A percentile compares a stretch with the other conserved stretches of the same genome.
These are phyloP conservation scores for Psilopogon haemacephalus DNA, from an alignment of 2,113 vertebrate species.

Conservation along the genomic window DNA sequence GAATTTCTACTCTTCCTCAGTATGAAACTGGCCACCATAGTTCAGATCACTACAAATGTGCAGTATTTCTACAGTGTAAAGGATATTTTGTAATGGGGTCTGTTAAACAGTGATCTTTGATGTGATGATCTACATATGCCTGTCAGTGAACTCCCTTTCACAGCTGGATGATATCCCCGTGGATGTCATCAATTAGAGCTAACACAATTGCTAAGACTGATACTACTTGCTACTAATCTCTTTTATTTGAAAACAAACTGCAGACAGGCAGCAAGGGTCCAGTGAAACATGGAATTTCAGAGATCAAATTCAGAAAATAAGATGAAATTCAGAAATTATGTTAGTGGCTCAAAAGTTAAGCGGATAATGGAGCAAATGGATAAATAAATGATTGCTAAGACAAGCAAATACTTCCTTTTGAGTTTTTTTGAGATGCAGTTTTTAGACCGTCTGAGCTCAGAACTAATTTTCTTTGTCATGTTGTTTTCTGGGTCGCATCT, in stretches of 20 bases:
- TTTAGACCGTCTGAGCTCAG: background rate
- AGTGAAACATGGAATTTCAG: background rate
- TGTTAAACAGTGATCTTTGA: background rate
- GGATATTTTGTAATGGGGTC: background rate
- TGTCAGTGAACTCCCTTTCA: background rate
- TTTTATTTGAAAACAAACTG: background rate
- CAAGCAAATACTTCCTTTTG: background rate
- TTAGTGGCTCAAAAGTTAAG: background rate
- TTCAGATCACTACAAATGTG: background rate
- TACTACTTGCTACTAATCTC: background rate
- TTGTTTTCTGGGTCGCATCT: constrained; percentile 4
- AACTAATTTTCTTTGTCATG: background rate
- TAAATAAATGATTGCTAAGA: too few species aligned
- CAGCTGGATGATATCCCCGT: background rate
- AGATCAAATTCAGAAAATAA: background rate
- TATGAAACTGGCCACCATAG: background rate
- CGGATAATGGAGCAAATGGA: background rate
- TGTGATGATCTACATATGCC: background rate
- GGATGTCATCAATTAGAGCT: background rate
- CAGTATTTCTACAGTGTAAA: background rate
- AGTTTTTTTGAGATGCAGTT: background rate
- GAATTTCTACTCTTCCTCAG: background rate
- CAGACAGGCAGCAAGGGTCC: background rate
- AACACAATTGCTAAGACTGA: background rate
- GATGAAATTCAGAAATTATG: background rate